A percentile compares a stretch with the other conserved stretches of the same genome.
phyloP scores from a whole-genome alignment of 1,140 invertebrate genomes.

The Bicyclus anynana region DNA sequence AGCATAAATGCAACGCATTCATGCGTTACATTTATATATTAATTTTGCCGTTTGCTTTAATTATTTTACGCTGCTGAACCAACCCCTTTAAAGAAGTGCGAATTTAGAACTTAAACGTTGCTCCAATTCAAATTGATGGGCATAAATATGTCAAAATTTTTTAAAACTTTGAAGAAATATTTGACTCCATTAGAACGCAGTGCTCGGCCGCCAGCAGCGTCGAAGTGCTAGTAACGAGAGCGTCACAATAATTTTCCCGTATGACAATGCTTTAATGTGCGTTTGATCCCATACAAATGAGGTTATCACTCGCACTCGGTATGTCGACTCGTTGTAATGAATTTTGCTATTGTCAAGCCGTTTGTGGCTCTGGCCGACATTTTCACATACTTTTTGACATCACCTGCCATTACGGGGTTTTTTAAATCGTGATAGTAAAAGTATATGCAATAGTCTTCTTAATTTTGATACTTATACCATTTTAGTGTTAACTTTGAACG shows the following conservation, averaged over 20 bases:
- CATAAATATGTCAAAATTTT: too few relatives aligned
- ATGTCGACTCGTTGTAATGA: conserved; percentile 55
- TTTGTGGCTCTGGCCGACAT: conserved; percentile 12
- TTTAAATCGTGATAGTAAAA: neutral
- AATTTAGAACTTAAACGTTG: too few relatives aligned
- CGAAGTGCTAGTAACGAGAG: conserved; percentile 62
- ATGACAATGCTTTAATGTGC: conserved; percentile 72
- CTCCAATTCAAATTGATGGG: too few relatives aligned
- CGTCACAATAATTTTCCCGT: conserved; percentile 72
- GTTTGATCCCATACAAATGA: conserved; percentile 72
- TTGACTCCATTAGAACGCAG: conserved; percentile 24
- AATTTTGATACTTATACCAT: too few relatives aligned
- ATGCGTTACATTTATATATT: too few relatives aligned
- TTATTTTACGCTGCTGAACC: too few relatives aligned
- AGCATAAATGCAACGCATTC: too few relatives aligned
- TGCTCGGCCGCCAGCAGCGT: conserved; percentile 35
- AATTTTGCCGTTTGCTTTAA: too few relatives aligned
- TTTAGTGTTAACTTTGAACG: too few relatives aligned
- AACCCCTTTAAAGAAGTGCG: too few relatives aligned
- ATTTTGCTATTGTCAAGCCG: conserved; percentile 52
- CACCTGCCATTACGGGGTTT: neutral
- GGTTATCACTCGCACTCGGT: conserved; percentile 71
- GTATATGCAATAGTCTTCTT: neutral
- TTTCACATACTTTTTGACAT: neutral
- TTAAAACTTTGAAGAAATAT: neutral